Evolutionary conservation across 2,113 vertebrate species (phyloP), one percentile per base, ranked within the genome.

Genomic region (Crotophaga sulcirostris): DNA sequence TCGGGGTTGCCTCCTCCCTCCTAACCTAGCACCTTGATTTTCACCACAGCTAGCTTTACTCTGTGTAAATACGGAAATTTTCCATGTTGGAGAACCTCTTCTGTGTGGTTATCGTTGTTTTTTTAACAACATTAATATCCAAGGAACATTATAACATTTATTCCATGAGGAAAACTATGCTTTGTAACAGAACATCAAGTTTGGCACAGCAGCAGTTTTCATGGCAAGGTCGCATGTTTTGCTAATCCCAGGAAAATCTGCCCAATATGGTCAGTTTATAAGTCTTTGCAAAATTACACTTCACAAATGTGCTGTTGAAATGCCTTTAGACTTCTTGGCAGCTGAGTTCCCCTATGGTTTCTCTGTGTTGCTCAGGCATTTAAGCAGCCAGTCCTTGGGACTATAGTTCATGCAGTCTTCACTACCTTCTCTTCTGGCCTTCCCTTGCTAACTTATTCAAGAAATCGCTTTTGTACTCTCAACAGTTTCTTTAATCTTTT

Each of bases 221-320:
- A 94, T 74, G 84, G 91, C 89, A 94, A 89, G 52, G 88, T 44
- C 11, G 0, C 6, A 25, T 42, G 79, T 77, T 88, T 84, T 55
- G 55, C 76, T 86, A 86, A 94, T 86, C 88, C 90, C 79, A 64
- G 69, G 76, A 93, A 95, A 97, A 92, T 52, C 84, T 87, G 66
- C 73, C 89, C 93, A 94, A 19, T 87, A 84, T 87, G 89, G 93
- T 90, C 93, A 92, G 80, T 92, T 96, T 94, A 68, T 93, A 97
- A 95, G 94, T 87, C 80, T 94, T 84, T 75, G 33, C 90, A 96
- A 94, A 97, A 96, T 52, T 89, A 80, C 45, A 25, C 86, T 92
- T 92, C 84, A 75, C 40, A 88, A 92, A 92, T 87, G 29, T 81
- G 86, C 76, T 93, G 94, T 91, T 94, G 96, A 97, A 94, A 95